Percentiles rank a stretch among this genome's conserved stretches.
phyloP scores from a whole-genome alignment of 2,797 vertebrate genomes.

The Hemibagrus guttatus region DNA sequence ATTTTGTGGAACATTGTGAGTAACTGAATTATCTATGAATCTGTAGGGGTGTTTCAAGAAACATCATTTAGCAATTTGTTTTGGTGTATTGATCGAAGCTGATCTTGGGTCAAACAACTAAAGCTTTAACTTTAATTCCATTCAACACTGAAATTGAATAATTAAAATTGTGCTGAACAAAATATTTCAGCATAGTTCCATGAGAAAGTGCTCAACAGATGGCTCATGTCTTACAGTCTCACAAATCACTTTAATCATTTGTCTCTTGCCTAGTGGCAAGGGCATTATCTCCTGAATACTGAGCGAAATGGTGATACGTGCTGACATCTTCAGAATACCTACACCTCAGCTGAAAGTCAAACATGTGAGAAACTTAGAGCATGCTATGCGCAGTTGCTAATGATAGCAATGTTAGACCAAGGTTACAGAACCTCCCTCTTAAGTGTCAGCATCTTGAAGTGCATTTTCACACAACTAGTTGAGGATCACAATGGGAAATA shows the following conservation, averaged over 20 bases:
- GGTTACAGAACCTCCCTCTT: slow-evolving; percentile 36
- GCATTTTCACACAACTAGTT: background rate
- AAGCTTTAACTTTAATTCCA: background rate
- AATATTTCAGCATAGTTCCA: background rate
- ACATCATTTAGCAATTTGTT: background rate
- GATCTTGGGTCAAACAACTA: background rate
- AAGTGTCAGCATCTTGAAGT: slow-evolving; percentile 16
- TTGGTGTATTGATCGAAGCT: background rate
- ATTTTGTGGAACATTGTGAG: background rate
- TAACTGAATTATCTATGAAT: background rate
- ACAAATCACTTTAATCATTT: background rate
- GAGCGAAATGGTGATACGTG: slow-evolving; percentile 33
- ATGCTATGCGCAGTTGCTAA: slow-evolving; percentile 25
- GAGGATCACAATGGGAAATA: background rate
- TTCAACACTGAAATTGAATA: background rate
- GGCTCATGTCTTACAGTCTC: background rate
- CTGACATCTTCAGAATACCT: slow-evolving; percentile 29
- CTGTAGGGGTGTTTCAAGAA: background rate
- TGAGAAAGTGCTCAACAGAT: background rate
- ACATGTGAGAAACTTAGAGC: slow-evolving; percentile 23
- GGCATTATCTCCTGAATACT: slow-evolving; percentile 20
- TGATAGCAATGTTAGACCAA: slow-evolving; percentile 20
- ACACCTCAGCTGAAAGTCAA: slow-evolving; percentile 38
- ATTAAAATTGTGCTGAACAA: background rate
- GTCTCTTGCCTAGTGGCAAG: background rate